Conservation (phyloP, 2,797 vertebrate species). For the Sebastolobus altivelis region DNA sequence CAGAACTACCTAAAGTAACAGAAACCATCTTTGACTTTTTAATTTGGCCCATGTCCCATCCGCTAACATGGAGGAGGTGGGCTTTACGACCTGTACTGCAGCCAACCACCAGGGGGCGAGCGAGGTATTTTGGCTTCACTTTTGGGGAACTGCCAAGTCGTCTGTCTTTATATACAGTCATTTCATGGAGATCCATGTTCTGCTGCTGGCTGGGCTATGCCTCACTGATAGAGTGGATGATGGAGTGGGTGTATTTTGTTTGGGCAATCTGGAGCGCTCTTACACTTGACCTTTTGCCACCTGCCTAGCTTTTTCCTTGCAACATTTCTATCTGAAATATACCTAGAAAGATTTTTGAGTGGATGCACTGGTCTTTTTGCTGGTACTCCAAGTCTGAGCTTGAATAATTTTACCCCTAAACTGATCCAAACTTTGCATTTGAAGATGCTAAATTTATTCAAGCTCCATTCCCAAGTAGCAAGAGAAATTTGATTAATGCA, state of each 20-base stretch:
- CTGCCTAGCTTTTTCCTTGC: constrained; percentile 23
- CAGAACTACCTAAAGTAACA: too few species aligned
- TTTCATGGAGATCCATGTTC: constrained; percentile 58
- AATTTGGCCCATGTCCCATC: too few species aligned
- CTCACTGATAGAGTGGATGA: constrained; percentile 57
- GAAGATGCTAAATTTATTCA: constrained; percentile 65
- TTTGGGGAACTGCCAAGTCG: too few species aligned
- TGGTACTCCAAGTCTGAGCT: constrained; percentile 28
- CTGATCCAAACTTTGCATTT: constrained; percentile 47
- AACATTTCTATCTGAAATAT: constrained; percentile 6
- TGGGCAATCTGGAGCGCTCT: constrained; percentile 46
- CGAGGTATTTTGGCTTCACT: too few species aligned
- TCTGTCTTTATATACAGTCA: constrained; percentile 4
- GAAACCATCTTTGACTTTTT: too few species aligned
- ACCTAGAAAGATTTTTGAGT: constrained; percentile 28
- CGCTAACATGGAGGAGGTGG: too few species aligned
- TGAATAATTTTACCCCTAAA: constrained; percentile 53
- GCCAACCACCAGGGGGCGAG: too few species aligned
- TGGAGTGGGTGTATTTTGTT: constrained; percentile 60
- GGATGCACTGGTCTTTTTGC: constrained; percentile 47
- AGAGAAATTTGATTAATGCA: constrained; percentile 62
- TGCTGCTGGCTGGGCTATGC: constrained; percentile 41
- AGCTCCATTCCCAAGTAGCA: constrained; percentile 43
- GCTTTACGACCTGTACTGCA: too few species aligned
- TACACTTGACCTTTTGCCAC: constrained; percentile 39